These are phyloP conservation scores for Amblyraja radiata DNA, from an alignment of 2,797 vertebrate genomes.

Conservation along the genomic window DNA sequence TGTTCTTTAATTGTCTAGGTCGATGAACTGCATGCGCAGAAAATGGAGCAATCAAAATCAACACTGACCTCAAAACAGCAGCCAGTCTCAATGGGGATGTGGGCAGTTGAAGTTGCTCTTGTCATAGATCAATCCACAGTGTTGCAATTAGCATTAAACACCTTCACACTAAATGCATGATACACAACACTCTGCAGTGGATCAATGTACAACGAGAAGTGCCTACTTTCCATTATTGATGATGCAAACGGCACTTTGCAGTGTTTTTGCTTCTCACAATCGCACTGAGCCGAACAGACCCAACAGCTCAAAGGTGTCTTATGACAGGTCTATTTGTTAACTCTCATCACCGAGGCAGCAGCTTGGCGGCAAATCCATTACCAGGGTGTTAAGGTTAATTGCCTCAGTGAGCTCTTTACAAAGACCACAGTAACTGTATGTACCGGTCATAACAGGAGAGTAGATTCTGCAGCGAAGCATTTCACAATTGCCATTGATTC, in stretches of 20 bases:
- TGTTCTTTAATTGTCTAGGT: constrained; percentile 38
- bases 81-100: constrained; percentile 39
- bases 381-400: constrained; percentile 50
- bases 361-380: constrained; percentile 62
- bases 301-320: constrained; percentile 52
- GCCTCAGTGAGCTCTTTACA: constrained; percentile 33
- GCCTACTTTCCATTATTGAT: constrained; percentile 62
- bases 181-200: constrained; percentile 59
- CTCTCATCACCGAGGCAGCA: constrained; percentile 52
- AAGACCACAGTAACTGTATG: constrained; percentile 54
- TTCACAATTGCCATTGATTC: constrained; percentile 43
- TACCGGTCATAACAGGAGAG: constrained; percentile 52
- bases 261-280: constrained; percentile 56
- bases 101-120: constrained; percentile 56
- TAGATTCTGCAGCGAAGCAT: constrained; percentile 51
- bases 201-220: constrained; percentile 48
- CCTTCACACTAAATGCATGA: constrained; percentile 60
- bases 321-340: constrained; percentile 61
- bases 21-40: constrained; percentile 30
- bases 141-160: constrained; percentile 70
- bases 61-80: constrained; percentile 42
- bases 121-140: constrained; percentile 68
- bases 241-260: constrained; percentile 53
- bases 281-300: constrained; percentile 50
- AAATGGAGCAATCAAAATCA: constrained; percentile 40